Evolutionary conservation across 2,113 vertebrate species (phyloP), one percentile per base, ranked within the genome.

Genomic region (Piprites chloris): DNA sequence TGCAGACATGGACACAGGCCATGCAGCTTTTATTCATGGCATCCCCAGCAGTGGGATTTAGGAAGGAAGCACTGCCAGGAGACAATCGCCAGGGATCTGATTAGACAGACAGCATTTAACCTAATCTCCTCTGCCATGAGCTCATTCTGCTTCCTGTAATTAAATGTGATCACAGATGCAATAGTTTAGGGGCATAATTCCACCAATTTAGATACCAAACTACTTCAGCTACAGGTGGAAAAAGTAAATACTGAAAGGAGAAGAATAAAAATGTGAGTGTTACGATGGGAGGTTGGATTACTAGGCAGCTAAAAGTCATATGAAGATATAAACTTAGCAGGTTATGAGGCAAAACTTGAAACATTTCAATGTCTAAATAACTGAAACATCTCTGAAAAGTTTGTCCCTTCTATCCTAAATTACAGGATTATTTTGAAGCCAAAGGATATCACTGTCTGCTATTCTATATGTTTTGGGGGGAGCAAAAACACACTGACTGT

Each of bases 111-210:
- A 90, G 89, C 3, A 0, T 86, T 95, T 88, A 95, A 83, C 83
- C 85, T 97, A 94, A 96, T 91, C 93, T 95, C 72, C 74, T 89
- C 93, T 90, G 74, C 80, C 8, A 11, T 0, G 0, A 96, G 90
- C 12, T 1, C 32, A 17, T 49, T 91, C 80, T 81, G 93, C 80
- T 83, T 96, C 88, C 79, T 88, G 85, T 61, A 95, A 95, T 96
- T 93, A 95, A 84, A 89, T 75, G 85, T 89, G 72, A 96, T 92
- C 92, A 89, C 65, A 91, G 90, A 95, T 65, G 72, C 61, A 89
- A 78, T 90, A 89, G 88, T 93, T 92, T 78, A 94, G 76, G 75
- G 80, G 41, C 32, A 58, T 89, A 92, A 96, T 94, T 96, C 88
- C 88, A 86, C 82, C 61, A 86, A 75, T 88, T 96, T 76, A 80